Evolutionary conservation across 1,140 invertebrate species (phyloP).

Genomic region (Vanessa atalanta): DNA sequence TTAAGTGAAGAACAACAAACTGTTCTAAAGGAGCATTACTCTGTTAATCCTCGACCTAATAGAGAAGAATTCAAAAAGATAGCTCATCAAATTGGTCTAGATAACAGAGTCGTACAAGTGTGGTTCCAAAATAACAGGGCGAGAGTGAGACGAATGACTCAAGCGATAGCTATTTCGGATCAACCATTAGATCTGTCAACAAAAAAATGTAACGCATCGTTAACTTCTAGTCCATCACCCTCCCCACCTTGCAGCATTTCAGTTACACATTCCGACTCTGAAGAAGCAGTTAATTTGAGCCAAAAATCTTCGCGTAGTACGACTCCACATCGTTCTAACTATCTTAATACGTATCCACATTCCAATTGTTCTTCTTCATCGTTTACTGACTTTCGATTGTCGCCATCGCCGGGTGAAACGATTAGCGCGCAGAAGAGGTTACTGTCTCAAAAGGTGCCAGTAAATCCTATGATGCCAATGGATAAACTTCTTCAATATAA

Average conservation of each 20-base stretch:
- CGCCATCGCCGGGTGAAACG: conserved; percentile 78
- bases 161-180: conserved; percentile 81
- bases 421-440: conserved; percentile 67
- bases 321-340: conserved; percentile 79
- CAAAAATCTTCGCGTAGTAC: conserved; percentile 85
- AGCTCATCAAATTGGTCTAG: conserved; percentile 93
- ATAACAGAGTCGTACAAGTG: conserved; percentile 96
- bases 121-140: conserved; percentile 99
- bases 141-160: conserved; percentile 88
- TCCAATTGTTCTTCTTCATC: conserved; percentile 81
- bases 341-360: conserved; percentile 80
- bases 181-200: conserved; percentile 94
- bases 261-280: conserved; percentile 82
- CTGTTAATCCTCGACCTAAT: conserved; percentile 94
- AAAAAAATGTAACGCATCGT: conserved; percentile 84
- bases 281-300: conserved; percentile 87
- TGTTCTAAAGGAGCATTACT: conserved; percentile 93
- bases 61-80: conserved; percentile 95
- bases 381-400: conserved; percentile 76
- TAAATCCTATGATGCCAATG: conserved; percentile 79
- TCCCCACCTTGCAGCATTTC: conserved; percentile 83
- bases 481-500: conserved; percentile 84
- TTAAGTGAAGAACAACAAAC: conserved; percentile 96
- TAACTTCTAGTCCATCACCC: conserved; percentile 82
- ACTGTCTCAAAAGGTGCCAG: conserved; percentile 57